Base-by-base conservation (phyloP, 2,797 vertebrate genomes). In the Onychomys arenicola region DNA sequence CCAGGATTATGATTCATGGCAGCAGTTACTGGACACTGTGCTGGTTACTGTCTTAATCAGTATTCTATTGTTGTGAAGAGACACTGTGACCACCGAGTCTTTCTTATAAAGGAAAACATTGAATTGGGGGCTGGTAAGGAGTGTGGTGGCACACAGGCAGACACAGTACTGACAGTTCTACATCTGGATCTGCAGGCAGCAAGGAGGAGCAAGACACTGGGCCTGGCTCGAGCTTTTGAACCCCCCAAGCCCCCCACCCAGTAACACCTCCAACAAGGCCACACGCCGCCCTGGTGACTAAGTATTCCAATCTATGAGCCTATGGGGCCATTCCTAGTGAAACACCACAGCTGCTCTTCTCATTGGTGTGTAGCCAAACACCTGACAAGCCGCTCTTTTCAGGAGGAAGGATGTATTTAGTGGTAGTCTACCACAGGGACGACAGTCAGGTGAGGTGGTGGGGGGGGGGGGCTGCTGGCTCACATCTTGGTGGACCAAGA, bases 241-340 rank as follows among this genome's bases (percentile, higher is more conserved):
- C 83, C 81, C 27, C 16, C 37, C 63, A 63, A 63, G 16, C 57
- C 14, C 57, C 16, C 57, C n/a, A n/a, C n/a, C 55, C 25, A 29
- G 7, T 40, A 14, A 40, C 55, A 40, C 55, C 69, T 37, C 69
- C 19, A 23, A 11, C n/a, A 37, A 71, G 69, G 69, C 69, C 37
- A 40, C 75, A 77, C 25, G 2, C 37, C 19, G n/a, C n/a, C n/a
- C n/a, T 5, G 12, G 37, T 40, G 37, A 43, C 71, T 9, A 11
- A 40, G 71, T n/a, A 43, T 75, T 27, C 37, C 29, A 16, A 61
- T 40, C 13, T 17, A 9, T 9, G 57, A 29, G 57, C 55, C 55
- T 6, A 0, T 3, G 27, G 78, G 8, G 2, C 0, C 16, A 2
- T 49, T 65, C 2, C 29, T 65, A 2, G 14, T 8, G 40, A 34